Base-by-base conservation (phyloP, 1,140 invertebrate species). In the Leptinotarsa undecemlineata region DNA sequence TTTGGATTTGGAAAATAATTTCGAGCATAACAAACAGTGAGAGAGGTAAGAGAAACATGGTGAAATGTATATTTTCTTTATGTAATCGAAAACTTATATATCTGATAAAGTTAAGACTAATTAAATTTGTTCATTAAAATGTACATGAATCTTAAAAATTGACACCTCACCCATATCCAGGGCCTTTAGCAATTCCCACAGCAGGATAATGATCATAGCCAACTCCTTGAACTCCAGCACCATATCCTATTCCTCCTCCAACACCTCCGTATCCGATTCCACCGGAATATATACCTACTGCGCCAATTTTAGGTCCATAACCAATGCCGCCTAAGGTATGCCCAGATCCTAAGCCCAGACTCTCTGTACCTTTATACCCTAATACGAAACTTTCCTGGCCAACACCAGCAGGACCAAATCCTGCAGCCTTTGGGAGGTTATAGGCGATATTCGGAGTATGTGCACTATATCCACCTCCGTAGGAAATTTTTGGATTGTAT, bases 311-410 rank as follows among this genome's bases (percentile, higher is more conserved):
- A 42, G 33, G 33, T 0, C 8, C 33, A n/a, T 57, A 57, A 57
- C 51, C 51, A 19, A 57, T 17, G 51, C 51, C 51, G 4, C 14
- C 51, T 2, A 15, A 19, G 4, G 15, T 19, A 61, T 57, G 72
- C 69, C 15, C 75, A 72, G 21, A 66, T 81, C 19, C 62, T 20
- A 82, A 82, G 14, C 67, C 77, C 8, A 72, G 76, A 21, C 79
- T 26, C 13, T 77, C 80, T n/a, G 71, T 77, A 42, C 84, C 85
- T 48, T 84, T 85, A 48, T 83, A 70, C 51, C 51, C 51, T 57
- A 57, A 57, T 57, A 17, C 17, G 15, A 57, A 15, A 17, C 51
- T 19, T 19, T 15, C 15, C 5, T 57, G 51, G 4, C 51, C 51
- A 5, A 57, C 15, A 13, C 51, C 51, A 17, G 15, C 51, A 15